Percentiles rank a stretch among this genome's conserved stretches.
phyloP scores from a whole-genome alignment of 2,888 invertebrate species.

The Lasioglossum villosulum region DNA sequence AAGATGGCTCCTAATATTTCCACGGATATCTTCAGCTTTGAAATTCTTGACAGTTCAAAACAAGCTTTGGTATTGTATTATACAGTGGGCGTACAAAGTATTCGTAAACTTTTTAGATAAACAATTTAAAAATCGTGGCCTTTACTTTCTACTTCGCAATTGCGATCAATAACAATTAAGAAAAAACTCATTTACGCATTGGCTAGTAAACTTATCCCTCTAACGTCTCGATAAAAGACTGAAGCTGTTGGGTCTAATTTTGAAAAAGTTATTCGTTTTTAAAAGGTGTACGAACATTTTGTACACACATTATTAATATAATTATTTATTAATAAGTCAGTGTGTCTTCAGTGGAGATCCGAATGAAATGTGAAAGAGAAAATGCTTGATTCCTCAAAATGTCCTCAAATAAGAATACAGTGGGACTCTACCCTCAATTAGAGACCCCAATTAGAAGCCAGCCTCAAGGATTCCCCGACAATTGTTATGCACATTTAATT shows the following conservation, averaged over 20 bases:
- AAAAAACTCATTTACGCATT: too few relatives aligned
- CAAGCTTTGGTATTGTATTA: background rate
- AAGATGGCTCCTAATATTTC: background rate
- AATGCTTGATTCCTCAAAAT: background rate
- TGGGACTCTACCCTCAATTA: background rate
- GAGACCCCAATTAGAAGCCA: conserved; percentile 12
- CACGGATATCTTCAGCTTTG: background rate
- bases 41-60: background rate
- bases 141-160: too few relatives aligned
- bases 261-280: too few relatives aligned
- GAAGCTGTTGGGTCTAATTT: too few relatives aligned
- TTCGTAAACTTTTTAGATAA: too few relatives aligned
- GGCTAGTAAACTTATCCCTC: too few relatives aligned
- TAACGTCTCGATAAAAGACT: too few relatives aligned
- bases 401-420: background rate
- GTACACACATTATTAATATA: too few relatives aligned
- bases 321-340: background rate
- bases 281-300: too few relatives aligned
- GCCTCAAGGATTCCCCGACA: background rate
- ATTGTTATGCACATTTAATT: conserved; percentile 15
- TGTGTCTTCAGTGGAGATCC: background rate
- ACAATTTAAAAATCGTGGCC: too few relatives aligned
- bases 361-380: background rate
- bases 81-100: background rate
- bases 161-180: too few relatives aligned